These are phyloP conservation scores for Clinocottus analis DNA, from an alignment of 2,113 vertebrate species.

Conservation along the genomic window DNA sequence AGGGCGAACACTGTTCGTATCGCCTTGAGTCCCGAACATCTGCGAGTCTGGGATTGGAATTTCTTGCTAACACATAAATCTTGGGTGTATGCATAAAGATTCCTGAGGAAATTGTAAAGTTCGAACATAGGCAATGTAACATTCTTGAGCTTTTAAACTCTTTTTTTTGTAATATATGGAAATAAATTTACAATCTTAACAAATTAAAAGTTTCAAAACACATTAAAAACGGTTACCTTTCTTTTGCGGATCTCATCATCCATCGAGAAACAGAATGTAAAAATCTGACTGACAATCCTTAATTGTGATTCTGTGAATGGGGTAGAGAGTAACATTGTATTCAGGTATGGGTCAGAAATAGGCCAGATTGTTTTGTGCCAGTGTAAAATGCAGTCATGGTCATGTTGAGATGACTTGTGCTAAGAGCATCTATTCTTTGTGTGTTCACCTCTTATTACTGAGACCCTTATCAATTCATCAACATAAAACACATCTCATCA, in stretches of 20 bases:
- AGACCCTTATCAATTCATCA: conserved; percentile 42
- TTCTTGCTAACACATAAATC: conserved; percentile 42
- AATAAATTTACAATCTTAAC: conserved; percentile 55
- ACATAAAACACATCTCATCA: conserved; percentile 49
- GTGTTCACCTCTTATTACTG: conserved; percentile 37
- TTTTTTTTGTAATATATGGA: conserved; percentile 31
- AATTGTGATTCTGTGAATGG: conserved; percentile 26
- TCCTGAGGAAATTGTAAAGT: conserved; percentile 73
- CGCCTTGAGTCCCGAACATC: conserved; percentile 28
- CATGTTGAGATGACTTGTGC: conserved; percentile 57
- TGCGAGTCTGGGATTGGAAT: conserved; percentile 16
- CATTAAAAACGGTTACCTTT: conserved; percentile 37
- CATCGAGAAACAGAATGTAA: conserved; percentile 23
- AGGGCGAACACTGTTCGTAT: conserved; percentile 20
- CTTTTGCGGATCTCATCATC: conserved; percentile 11
- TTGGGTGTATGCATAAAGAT: conserved; percentile 54
- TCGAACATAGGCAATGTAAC: conserved; percentile 49
- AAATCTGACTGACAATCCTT: conserved; percentile 12
- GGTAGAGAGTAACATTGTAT: conserved; percentile 18
- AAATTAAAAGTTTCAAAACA: conserved; percentile 52
- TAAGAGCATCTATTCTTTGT: conserved; percentile 40
- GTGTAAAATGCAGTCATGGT: conserved; percentile 57
- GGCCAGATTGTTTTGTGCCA: conserved; percentile 49
- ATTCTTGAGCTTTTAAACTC: conserved; percentile 55
- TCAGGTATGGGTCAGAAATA: background rate